A percentile compares a stretch with the other conserved stretches of the same genome.
Evolutionary conservation across 2,797 vertebrate species (phyloP).

Genomic region (Anabas testudineus): DNA sequence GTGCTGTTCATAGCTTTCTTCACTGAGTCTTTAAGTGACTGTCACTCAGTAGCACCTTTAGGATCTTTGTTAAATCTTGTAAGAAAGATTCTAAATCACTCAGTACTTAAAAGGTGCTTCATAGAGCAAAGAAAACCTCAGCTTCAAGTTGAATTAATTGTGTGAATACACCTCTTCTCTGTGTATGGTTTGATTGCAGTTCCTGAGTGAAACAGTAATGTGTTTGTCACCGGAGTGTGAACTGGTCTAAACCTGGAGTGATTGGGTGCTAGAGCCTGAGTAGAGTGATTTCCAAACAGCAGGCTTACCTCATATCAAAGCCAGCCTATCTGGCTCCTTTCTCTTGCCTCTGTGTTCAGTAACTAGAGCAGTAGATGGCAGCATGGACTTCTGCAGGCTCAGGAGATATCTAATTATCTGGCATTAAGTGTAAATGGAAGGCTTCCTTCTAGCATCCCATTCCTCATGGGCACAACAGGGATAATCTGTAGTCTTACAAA

Average conservation of each 20-base stretch:
- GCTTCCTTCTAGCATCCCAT: slow-evolving; percentile 70
- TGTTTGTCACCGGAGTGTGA: slow-evolving; percentile 49
- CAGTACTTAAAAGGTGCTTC: slow-evolving; percentile 55
- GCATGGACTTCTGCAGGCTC: slow-evolving; percentile 67
- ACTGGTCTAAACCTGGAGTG: slow-evolving; percentile 34
- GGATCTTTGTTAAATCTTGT: slow-evolving; percentile 39
- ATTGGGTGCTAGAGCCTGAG: slow-evolving; percentile 26
- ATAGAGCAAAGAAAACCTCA: slow-evolving; percentile 57
- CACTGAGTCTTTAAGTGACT: slow-evolving; percentile 8
- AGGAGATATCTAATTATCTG: slow-evolving; percentile 80
- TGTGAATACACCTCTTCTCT: slow-evolving; percentile 48
- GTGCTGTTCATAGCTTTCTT: slow-evolving; percentile 48
- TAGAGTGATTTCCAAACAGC: slow-evolving; percentile 48
- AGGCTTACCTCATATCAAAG: slow-evolving; percentile 40
- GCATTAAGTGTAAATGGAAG: slow-evolving; percentile 79
- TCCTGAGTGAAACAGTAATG: slow-evolving; percentile 17
- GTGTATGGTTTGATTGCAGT: slow-evolving; percentile 37
- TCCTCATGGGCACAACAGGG: slow-evolving; percentile 69
- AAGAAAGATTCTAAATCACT: slow-evolving; percentile 64
- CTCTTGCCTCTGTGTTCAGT: slow-evolving; percentile 45
- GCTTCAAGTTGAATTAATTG: slow-evolving; percentile 59
- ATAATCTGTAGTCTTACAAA: slow-evolving; percentile 76
- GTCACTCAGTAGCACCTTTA: too few species aligned
- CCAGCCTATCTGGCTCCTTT: slow-evolving; percentile 39
- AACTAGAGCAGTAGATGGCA: slow-evolving; percentile 57